phyloP scores from a whole-genome alignment of 2,888 invertebrate species.

The Xestia rhomboidea region DNA sequence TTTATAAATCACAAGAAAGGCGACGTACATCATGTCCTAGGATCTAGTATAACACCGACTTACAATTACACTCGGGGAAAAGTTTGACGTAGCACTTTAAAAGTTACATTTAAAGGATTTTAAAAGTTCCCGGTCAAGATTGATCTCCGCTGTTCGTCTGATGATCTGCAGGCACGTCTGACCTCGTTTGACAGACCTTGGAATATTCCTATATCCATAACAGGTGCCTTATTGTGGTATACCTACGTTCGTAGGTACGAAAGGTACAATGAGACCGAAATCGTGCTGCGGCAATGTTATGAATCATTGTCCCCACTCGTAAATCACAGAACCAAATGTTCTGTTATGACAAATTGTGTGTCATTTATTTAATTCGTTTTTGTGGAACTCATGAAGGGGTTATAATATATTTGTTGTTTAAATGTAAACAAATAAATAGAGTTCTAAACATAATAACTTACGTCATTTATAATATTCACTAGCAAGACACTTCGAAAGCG shows the following conservation, averaged over 20 bases:
- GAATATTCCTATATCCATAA: conserved; percentile 65
- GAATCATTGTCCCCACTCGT: conserved; percentile 28
- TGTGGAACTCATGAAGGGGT: conserved; percentile 29
- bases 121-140: conserved; percentile 71
- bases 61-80: conserved; percentile 35
- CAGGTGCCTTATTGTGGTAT: conserved; percentile 51
- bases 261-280: conserved; percentile 16
- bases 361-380: conserved; percentile 45
- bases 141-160: conserved; percentile 72
- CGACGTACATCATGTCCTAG: conserved; percentile 35
- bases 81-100: conserved; percentile 52
- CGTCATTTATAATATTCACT: conserved; percentile 1
- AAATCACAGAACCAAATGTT: conserved; percentile 48
- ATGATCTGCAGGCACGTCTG: conserved; percentile 67
- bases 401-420: conserved; percentile 1
- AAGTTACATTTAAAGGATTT: conserved; percentile 67
- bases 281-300: conserved; percentile 17
- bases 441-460: background rate
- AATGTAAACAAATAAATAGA: conserved; percentile 10
- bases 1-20: conserved; percentile 45
- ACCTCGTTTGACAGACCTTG: conserved; percentile 69
- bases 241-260: background rate
- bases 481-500: background rate
- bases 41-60: conserved; percentile 35
- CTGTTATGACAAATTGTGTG: conserved; percentile 48